Evolutionary conservation across 2,113 vertebrate species (phyloP).

Genomic region (Amphiprion ocellaris): DNA sequence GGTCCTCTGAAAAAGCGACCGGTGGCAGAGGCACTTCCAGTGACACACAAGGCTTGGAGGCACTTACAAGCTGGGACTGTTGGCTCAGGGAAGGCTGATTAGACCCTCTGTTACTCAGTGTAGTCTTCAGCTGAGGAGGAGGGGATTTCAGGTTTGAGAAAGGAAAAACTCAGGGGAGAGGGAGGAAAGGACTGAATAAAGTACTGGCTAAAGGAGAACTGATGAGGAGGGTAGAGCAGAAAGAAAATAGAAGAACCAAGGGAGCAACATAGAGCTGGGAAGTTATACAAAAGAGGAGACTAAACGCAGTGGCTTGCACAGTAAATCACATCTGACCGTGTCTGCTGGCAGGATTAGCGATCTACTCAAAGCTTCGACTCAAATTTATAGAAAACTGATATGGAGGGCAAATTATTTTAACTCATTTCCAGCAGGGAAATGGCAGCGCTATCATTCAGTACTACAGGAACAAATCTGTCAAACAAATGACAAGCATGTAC

Average conservation of each 20-base stretch:
- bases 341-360: too few relatives aligned
- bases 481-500: too few relatives aligned
- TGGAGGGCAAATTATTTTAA: too few relatives aligned
- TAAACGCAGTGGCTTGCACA: not conserved
- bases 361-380: not conserved
- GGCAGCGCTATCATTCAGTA: too few relatives aligned
- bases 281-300: not conserved
- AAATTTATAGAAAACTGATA: not conserved
- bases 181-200: constrained; percentile 34
- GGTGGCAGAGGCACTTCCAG: constrained; percentile 2
- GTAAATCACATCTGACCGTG: too few relatives aligned
- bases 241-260: not conserved
- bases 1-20: constrained; percentile 2
- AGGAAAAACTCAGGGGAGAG: not conserved
- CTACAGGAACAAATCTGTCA: too few relatives aligned
- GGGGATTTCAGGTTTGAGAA: constrained; percentile 14
- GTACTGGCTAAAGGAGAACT: not conserved
- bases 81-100: constrained; percentile 53
- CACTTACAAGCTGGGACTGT: constrained; percentile 73
- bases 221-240: not conserved
- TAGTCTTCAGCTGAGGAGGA: constrained; percentile 71
- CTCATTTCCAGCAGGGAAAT: too few relatives aligned
- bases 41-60: constrained; percentile 50
- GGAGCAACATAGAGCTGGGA: not conserved
- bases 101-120: constrained; percentile 69